These are phyloP conservation scores for Steinernema scapterisci DNA, from an alignment of 2,888 invertebrate species.

Conservation along the genomic window DNA sequence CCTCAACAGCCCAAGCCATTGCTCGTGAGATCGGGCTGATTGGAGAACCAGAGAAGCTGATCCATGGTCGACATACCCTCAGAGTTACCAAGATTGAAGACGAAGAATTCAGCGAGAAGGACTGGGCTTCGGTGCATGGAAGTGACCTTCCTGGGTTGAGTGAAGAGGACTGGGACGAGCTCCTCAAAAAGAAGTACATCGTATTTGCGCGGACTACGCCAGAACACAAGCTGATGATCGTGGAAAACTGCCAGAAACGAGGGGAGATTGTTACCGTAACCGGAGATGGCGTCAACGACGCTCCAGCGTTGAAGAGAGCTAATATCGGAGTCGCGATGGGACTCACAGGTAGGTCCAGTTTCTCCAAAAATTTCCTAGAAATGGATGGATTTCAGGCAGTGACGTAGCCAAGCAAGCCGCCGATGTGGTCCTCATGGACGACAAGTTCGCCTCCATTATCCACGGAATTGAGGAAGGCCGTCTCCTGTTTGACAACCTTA, in stretches of 20 bases:
- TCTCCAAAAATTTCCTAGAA: too few relatives aligned
- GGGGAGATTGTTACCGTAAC: slow-evolving; percentile 46
- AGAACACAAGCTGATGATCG: slow-evolving; percentile 40
- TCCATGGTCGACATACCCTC: slow-evolving; percentile 1
- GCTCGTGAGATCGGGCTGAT: slow-evolving; percentile 45
- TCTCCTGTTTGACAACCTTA: slow-evolving; percentile 49
- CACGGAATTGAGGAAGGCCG: slow-evolving; percentile 47
- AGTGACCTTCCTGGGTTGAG: slow-evolving; percentile 37
- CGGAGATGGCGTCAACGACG: slow-evolving; percentile 52
- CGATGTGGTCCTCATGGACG: slow-evolving; percentile 45
- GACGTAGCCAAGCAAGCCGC: slow-evolving; percentile 53
- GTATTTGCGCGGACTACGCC: slow-evolving; percentile 46
- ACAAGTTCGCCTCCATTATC: slow-evolving; percentile 44
- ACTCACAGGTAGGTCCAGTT: not conserved
- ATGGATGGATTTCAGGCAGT: slow-evolving; percentile 39
- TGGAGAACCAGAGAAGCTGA: slow-evolving; percentile 20
- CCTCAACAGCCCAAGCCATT: slow-evolving; percentile 43
- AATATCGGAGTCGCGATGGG: slow-evolving; percentile 49
- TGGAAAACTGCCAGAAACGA: slow-evolving; percentile 43
- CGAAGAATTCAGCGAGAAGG: slow-evolving; percentile 17
- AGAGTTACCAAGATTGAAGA: slow-evolving; percentile 6
- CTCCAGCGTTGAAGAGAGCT: slow-evolving; percentile 45
- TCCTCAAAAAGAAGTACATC: slow-evolving; percentile 37
- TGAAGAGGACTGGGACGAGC: slow-evolving; percentile 42
- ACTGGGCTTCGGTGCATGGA: slow-evolving; percentile 39